Conservation (phyloP, 2,797 vertebrate genomes). For the Anolis apletophallus region DNA sequence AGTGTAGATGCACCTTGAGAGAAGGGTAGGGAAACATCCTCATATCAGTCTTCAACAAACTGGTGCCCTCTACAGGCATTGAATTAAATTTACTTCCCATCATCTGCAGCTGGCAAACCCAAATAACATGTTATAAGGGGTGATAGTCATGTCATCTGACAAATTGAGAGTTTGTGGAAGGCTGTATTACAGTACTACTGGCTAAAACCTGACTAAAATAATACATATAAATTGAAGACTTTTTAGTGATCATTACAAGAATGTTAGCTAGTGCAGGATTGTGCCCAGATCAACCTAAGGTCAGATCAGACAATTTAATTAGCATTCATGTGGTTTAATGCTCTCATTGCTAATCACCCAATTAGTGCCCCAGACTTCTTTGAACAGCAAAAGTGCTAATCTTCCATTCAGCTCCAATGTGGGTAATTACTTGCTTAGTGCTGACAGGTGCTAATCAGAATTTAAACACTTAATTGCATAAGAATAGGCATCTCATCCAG, state of each 20-base stretch:
- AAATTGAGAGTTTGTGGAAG: background rate
- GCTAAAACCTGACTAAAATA: too few relatives aligned
- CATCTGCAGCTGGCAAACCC: background rate
- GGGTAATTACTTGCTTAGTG: conserved; percentile 16
- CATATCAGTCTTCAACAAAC: background rate
- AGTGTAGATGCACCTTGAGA: too few relatives aligned
- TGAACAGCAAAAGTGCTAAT: conserved; percentile 25
- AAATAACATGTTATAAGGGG: background rate
- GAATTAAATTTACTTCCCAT: background rate
- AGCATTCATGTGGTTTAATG: conserved; percentile 10
- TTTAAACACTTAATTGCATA: conserved; percentile 15
- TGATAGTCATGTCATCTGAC: background rate
- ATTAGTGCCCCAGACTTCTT: conserved; percentile 5
- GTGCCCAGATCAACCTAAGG: background rate
- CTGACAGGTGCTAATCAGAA: conserved; percentile 24
- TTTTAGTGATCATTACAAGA: too few relatives aligned
- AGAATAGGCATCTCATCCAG: background rate
- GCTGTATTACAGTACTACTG: background rate
- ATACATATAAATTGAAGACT: background rate
- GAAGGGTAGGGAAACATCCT: background rate
- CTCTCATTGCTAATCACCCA: conserved; percentile 12
- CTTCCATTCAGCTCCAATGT: conserved; percentile 10
- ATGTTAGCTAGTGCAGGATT: background rate
- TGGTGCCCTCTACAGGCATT: background rate
- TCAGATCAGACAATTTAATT: conserved; percentile 1